phyloP scores from a whole-genome alignment of 1,140 invertebrate genomes.

The Tetramorium alpestre region DNA sequence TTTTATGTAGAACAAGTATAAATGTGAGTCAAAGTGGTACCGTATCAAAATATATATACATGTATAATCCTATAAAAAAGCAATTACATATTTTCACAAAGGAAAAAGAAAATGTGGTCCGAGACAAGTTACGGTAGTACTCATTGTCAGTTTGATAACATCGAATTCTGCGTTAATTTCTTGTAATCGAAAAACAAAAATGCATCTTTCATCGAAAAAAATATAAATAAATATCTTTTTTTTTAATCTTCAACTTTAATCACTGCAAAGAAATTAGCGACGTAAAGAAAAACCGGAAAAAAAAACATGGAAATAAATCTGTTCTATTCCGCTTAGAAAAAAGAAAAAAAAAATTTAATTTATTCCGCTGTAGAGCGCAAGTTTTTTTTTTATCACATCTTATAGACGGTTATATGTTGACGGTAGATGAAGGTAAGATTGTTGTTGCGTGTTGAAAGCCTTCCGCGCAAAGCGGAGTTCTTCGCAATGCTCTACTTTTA shows the following conservation, averaged over 20 bases:
- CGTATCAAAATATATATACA: constrained; percentile 24
- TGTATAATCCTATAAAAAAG: constrained; percentile 24
- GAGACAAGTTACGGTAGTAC: neutral
- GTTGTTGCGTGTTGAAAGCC: constrained; percentile 32
- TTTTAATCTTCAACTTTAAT: neutral
- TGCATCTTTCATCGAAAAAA: neutral
- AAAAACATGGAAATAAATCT: constrained; percentile 3
- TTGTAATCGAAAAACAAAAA: neutral
- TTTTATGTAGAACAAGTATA: constrained; percentile 21
- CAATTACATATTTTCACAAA: neutral
- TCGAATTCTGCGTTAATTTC: neutral
- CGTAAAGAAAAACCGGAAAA: neutral
- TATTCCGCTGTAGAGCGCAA: constrained; percentile 20
- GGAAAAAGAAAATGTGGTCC: neutral
- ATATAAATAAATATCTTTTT: neutral
- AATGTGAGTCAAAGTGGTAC: constrained; percentile 7
- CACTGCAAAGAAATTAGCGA: neutral
- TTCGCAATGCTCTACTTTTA: constrained; percentile 56
- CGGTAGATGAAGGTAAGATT: constrained; percentile 46
- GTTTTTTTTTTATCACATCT: neutral
- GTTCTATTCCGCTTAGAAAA: neutral
- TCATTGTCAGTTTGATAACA: neutral
- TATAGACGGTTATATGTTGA: constrained; percentile 30
- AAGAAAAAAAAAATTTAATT: constrained; percentile 30
- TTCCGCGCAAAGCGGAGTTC: neutral